phyloP scores from a whole-genome alignment of 2,797 vertebrate species.

The Coluber constrictor region DNA sequence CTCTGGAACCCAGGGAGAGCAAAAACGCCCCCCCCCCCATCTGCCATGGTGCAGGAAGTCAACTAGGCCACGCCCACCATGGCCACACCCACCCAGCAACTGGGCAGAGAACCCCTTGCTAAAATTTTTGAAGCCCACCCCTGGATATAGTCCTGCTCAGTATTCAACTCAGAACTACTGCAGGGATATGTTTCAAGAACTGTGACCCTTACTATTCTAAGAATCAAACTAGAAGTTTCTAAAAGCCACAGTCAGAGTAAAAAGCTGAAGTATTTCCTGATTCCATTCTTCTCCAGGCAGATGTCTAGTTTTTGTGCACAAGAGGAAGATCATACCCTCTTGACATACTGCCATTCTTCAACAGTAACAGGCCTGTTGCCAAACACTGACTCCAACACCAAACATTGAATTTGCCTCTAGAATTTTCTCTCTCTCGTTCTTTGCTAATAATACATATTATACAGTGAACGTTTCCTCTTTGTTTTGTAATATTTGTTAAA shows the following conservation, averaged over 20 bases:
- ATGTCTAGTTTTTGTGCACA: neutral
- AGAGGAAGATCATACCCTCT: neutral
- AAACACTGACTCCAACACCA: neutral
- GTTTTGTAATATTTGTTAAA: neutral
- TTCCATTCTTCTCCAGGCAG: neutral
- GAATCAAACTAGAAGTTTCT: neutral
- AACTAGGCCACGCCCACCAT: too few species aligned
- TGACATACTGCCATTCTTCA: neutral
- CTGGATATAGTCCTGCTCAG: neutral
- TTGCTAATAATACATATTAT: neutral
- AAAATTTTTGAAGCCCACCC: too few species aligned
- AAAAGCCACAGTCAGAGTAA: neutral
- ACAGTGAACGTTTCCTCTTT: neutral
- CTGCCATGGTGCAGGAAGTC: too few species aligned
- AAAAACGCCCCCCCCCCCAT: too few species aligned
- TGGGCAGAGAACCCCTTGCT: too few species aligned
- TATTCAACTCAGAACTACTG: neutral
- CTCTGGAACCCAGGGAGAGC: too few species aligned
- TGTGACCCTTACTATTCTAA: neutral
- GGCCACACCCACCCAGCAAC: too few species aligned
- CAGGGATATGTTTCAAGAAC: neutral
- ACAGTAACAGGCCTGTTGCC: neutral
- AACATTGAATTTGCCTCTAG: neutral
- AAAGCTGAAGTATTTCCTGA: neutral
- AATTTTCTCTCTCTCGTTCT: neutral